phyloP scores from a whole-genome alignment of 2,797 vertebrate genomes.

The Poecilia velifera region DNA sequence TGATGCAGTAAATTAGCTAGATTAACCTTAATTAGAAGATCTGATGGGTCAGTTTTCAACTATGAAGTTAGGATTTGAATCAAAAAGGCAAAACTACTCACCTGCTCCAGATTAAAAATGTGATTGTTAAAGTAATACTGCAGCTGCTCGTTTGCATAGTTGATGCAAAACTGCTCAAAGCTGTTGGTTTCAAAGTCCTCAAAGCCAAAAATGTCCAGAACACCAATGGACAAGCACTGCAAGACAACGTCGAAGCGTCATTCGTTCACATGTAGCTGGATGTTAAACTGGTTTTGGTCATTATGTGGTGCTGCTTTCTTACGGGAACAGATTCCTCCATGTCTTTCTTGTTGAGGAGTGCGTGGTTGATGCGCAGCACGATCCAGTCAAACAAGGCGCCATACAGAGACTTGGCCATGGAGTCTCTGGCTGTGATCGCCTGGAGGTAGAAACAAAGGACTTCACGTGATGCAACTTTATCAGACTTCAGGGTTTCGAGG shows the following conservation, averaged over 20 bases:
- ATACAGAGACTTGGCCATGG: slow-evolving; percentile 98
- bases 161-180: slow-evolving; percentile 99
- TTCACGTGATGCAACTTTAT: not conserved
- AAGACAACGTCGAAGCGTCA: slow-evolving; percentile 7
- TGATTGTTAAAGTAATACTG: slow-evolving; percentile 99
- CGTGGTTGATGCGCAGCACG: slow-evolving; percentile 96
- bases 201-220: slow-evolving; percentile 98
- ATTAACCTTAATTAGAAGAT: not conserved
- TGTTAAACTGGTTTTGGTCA: not conserved
- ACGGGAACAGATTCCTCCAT: slow-evolving; percentile 94
- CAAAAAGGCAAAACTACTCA: slow-evolving; percentile 54
- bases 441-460: slow-evolving; percentile 54
- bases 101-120: slow-evolving; percentile 98
- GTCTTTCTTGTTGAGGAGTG: slow-evolving; percentile 97
- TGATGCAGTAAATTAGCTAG: not conserved
- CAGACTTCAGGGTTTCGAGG: not conserved
- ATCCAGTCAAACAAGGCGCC: slow-evolving; percentile 99
- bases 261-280: not conserved
- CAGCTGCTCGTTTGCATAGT: slow-evolving; percentile 98
- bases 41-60: not conserved
- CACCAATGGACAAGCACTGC: slow-evolving; percentile 95
- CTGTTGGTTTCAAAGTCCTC: slow-evolving; percentile 98
- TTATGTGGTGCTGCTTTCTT: slow-evolving; percentile 53
- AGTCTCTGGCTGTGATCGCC: slow-evolving; percentile 97
- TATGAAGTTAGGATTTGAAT: not conserved